Base-by-base conservation (phyloP, 2,113 vertebrate genomes). In the Psittacus erithacus region DNA sequence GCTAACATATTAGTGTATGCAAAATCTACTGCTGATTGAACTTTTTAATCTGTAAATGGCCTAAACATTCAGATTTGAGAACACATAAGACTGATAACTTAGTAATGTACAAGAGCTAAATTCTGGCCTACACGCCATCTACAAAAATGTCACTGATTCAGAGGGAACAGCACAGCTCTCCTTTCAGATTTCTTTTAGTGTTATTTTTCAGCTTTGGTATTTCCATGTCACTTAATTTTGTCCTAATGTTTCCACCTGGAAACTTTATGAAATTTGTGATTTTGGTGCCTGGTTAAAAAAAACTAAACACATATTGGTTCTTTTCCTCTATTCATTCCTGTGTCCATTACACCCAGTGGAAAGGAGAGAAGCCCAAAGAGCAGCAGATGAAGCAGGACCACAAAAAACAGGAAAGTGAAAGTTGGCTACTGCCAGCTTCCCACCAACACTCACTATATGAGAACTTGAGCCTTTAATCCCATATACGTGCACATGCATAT, bases 401-500 rank as follows among this genome's bases (percentile, higher is more conserved):
- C 55, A 59, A 93, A 94, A 91, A 90, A 28, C 29, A 92, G 76
- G 38, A 53, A 93, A 95, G 65, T 13, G 83, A 90, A 93, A 29
- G 8, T 53, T 91, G 55, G 9, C 33, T 91, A 74, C 50, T 93
- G 86, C 69, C 82, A 88, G 82, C 80, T 93, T 84, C 63, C 85
- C 84, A 86, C 88, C 84, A 96, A 64, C 55, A 59, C 25, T 71
- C 59, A 4, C 38, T 25, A n/a, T 65, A 86, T 96, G 91, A 94
- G 93, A 96, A 96, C 13, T 28, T 43, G 67, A 69, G 94, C 38
- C 82, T 93, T 78, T 97, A 97, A 97, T 97, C 95, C 97, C 88
- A 55, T 38, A 50, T 78, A 94, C 94, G 80, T 96, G 97, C 76
- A 57, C 93, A 97, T 96, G 93, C 93, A 97, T 96, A 97, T 94